These are phyloP conservation scores for Eubasilissa regina DNA, from an alignment of 1,140 invertebrate species.

Conservation along the genomic window DNA sequence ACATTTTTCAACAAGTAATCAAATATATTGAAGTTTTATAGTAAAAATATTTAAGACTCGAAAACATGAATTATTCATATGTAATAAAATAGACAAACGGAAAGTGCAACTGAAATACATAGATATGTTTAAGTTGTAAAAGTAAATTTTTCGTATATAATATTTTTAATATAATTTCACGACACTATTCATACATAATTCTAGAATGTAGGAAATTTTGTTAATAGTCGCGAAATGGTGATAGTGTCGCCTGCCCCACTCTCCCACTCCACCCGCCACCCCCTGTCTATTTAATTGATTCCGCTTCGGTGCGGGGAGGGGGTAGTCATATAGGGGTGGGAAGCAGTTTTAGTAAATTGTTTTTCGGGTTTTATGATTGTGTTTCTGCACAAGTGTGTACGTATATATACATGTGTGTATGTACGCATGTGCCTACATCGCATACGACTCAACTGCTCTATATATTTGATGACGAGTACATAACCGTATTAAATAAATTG, in stretches of 20 bases:
- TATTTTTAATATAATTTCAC: too few relatives aligned
- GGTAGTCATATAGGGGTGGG: constrained; percentile 43
- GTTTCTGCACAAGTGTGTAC: constrained; percentile 56
- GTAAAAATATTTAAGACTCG: too few relatives aligned
- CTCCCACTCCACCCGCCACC: constrained; percentile 24
- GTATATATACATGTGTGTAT: constrained; percentile 14
- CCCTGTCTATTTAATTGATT: constrained; percentile 61
- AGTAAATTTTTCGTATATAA: too few relatives aligned
- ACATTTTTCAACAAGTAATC: too few relatives aligned
- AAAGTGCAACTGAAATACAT: too few relatives aligned
- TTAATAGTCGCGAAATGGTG: constrained; percentile 29
- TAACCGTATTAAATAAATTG: constrained; percentile 50
- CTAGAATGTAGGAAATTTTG: constrained; percentile 5
- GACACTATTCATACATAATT: neutral
- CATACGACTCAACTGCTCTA: constrained; percentile 7
- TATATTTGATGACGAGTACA: constrained; percentile 30
- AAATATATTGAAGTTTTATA: too few relatives aligned
- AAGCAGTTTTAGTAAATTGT: constrained; percentile 61
- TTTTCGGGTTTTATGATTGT: constrained; percentile 61
- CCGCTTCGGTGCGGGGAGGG: constrained; percentile 49
- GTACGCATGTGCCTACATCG: constrained; percentile 16
- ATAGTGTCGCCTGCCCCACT: constrained; percentile 26
- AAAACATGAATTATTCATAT: too few relatives aligned
- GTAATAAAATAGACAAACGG: too few relatives aligned
- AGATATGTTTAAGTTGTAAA: too few relatives aligned